A percentile compares a stretch with the other conserved stretches of the same genome.
These are phyloP conservation scores for Oophaga sylvatica DNA, from an alignment of 2,797 vertebrate species.

Conservation along the genomic window DNA sequence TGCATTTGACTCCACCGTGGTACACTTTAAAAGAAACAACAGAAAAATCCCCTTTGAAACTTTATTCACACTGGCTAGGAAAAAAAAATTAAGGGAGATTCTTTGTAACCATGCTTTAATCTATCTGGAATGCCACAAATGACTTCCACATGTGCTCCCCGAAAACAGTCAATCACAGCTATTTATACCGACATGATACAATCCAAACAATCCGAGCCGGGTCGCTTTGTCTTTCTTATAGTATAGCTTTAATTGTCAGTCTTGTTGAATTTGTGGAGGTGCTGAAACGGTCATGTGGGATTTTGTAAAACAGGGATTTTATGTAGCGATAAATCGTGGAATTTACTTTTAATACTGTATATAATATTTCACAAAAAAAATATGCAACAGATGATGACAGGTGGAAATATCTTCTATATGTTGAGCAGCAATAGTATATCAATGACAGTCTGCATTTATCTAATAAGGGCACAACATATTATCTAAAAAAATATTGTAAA, in stretches of 20 bases:
- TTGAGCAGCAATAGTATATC: background rate
- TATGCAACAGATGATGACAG: conserved; percentile 11
- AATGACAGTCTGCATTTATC: background rate
- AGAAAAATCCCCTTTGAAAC: conserved; percentile 84
- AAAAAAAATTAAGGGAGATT: conserved; percentile 78
- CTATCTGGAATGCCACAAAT: conserved; percentile 86
- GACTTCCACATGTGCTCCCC: conserved; percentile 85
- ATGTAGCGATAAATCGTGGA: background rate
- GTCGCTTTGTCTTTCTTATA: conserved; percentile 77
- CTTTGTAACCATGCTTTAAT: conserved; percentile 86
- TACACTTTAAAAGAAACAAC: conserved; percentile 80
- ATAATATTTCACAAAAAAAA: conserved; percentile 16
- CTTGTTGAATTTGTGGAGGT: conserved; percentile 82
- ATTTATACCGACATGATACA: conserved; percentile 80
- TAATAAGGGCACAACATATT: background rate
- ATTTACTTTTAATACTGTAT: conserved; percentile 27
- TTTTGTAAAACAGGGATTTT: conserved; percentile 73
- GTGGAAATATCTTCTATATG: background rate
- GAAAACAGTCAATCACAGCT: conserved; percentile 84
- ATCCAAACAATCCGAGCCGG: conserved; percentile 80
- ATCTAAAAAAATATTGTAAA: background rate
- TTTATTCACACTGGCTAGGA: conserved; percentile 79
- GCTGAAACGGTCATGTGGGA: conserved; percentile 79
- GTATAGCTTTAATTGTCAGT: conserved; percentile 81
- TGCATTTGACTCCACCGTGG: conserved; percentile 81